Percentiles rank a stretch among this genome's conserved stretches.
Conservation (phyloP, 1,140 invertebrate species). For the Macrocentrus cingulum region DNA sequence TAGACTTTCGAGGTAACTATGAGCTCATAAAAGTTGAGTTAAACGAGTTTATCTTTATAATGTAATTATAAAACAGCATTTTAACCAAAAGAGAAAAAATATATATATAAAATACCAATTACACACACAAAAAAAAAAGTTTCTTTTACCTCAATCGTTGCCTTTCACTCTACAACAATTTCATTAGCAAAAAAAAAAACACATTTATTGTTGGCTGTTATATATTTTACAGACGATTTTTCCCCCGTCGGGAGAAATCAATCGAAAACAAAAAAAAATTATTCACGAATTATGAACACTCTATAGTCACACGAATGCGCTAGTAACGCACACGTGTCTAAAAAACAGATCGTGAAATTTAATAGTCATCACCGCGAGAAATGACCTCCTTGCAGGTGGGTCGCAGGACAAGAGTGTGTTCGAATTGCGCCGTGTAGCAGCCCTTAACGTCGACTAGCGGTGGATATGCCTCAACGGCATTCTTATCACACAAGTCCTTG, state of each 20-base stretch:
- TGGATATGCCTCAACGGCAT: slow-evolving; percentile 95
- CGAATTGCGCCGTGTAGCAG: slow-evolving; percentile 98
- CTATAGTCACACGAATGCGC: neutral
- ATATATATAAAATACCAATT: no score
- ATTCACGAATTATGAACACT: no score
- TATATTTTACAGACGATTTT: neutral
- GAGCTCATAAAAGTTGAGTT: neutral
- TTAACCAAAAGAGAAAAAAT: neutral
- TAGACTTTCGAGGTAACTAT: neutral
- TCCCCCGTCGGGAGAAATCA: neutral
- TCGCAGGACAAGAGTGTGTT: slow-evolving; percentile 96
- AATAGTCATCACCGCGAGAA: slow-evolving; percentile 95
- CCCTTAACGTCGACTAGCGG: slow-evolving; percentile 97
- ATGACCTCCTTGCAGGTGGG: slow-evolving; percentile 99
- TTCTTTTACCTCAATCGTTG: neutral
- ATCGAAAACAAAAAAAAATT: neutral
- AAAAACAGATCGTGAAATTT: slow-evolving; percentile 30
- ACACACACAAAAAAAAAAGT: neutral
- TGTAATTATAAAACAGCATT: neutral
- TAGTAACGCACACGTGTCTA: slow-evolving; percentile 30
- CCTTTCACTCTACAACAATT: no score
- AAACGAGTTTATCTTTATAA: neutral
- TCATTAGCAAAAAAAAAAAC: neutral
- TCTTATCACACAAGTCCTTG: slow-evolving; percentile 97
- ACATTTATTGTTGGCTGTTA: neutral